Evolutionary conservation across 2,888 invertebrate genomes (phyloP).

Genomic region (Drosophila algonquin): DNA sequence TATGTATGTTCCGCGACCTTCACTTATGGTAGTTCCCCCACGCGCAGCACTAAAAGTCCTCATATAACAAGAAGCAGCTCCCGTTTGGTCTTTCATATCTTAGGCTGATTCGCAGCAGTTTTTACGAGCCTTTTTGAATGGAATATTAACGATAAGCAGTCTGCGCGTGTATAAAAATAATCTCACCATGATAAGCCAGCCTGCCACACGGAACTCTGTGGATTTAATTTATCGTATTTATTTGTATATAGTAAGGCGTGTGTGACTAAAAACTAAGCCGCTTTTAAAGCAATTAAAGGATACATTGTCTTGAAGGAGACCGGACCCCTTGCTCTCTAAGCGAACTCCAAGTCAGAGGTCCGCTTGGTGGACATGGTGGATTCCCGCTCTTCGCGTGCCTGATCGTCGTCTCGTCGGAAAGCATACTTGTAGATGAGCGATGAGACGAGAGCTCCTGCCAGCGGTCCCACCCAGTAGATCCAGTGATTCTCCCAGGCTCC

Average conservation of each 20-base stretch:
- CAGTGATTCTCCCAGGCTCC: slow-evolving; percentile 88
- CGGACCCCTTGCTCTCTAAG: slow-evolving; percentile 17
- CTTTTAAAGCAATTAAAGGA: slow-evolving; percentile 15
- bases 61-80: too few species aligned
- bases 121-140: slow-evolving; percentile 1
- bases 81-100: too few species aligned
- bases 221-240: slow-evolving; percentile 12
- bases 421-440: slow-evolving; percentile 83
- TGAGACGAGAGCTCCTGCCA: slow-evolving; percentile 82
- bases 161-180: slow-evolving; percentile 11
- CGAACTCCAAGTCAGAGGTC: slow-evolving; percentile 24
- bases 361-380: slow-evolving; percentile 31
- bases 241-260: slow-evolving; percentile 17
- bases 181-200: slow-evolving; percentile 27
- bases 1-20: too few species aligned
- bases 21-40: too few species aligned
- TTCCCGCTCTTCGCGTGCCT: slow-evolving; percentile 33
- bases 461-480: slow-evolving; percentile 89
- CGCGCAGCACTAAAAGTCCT: too few species aligned
- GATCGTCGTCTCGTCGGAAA: slow-evolving; percentile 67
- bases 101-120: too few species aligned
- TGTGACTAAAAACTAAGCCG: slow-evolving; percentile 21
- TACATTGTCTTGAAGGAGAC: not conserved
- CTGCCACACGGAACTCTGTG: not conserved
- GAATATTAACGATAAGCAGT: slow-evolving; percentile 31